Base-by-base conservation (phyloP, 2,113 vertebrate species). In the Pelobates fuscus region DNA sequence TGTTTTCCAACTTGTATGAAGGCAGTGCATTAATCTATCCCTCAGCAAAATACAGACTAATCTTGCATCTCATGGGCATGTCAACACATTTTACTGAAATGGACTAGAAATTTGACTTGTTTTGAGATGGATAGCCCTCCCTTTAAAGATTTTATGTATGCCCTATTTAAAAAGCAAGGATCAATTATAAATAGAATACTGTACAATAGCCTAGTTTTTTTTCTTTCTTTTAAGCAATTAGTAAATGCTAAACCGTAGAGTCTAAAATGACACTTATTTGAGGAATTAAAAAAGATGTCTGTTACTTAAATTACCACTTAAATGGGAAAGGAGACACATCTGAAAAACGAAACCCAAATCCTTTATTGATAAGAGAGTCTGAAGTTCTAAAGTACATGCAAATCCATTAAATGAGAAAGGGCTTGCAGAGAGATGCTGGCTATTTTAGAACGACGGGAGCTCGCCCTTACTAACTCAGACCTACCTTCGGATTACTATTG, bases 201-300 rank as follows among this genome's bases (percentile, higher is more conserved):
- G 55, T 60, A 77, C 62, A 57, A 75, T 57, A 74, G 60, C 14
- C 71, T 59, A 44, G 2, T 58, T 75, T 67, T 75, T 64, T 65
- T 59, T 5, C 14, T 27, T 52, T 52, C 41, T 77, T 68, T 77
- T 54, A 23, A 61, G 55, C 73, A 77, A 77, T 77, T 77, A 68
- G 64, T 68, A 77, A 77, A 68, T 77, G 73, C 27, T 77, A 77
- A 75, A 68, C 57, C 27, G 65, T 61, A 61, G 64, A 68, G 73
- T 77, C 73, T 77, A 68, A 77, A 77, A 77, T 77, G 73, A 77
- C 73, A 77, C 73, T 77, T 77, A 77, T 77, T 77, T 77, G 73
- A 77, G 65, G 73, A 77, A 77, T 68, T 77, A 77, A 77, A 77
- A 77, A 77, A 77, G 73, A 77, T 77, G 73, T 68, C 65, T 67